Evolutionary conservation across 2,888 invertebrate species (phyloP).

Genomic region (Pandemis heparana): DNA sequence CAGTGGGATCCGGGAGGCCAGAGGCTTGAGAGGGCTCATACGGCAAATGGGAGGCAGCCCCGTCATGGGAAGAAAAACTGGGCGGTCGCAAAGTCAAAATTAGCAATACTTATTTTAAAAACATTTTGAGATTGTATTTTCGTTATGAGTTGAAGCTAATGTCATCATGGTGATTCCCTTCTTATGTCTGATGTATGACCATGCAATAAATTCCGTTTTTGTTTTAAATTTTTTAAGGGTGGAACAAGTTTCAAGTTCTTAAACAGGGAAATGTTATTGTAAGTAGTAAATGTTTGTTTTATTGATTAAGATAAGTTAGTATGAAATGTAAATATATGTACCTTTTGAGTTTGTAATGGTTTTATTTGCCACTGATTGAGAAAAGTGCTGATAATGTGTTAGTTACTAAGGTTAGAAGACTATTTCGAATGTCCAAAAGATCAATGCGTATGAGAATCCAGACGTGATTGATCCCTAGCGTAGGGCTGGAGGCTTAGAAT

Average conservation of each 20-base stretch:
- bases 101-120: conserved; percentile 49
- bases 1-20: conserved; percentile 87
- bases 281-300: conserved; percentile 1
- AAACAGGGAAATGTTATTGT: neutral
- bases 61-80: conserved; percentile 90
- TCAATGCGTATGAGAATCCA: no score
- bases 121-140: neutral
- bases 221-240: neutral
- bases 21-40: conserved; percentile 91
- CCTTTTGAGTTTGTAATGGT: neutral
- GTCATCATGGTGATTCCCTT: neutral
- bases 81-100: conserved; percentile 80
- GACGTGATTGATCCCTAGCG: no score
- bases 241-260: neutral
- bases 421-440: no score
- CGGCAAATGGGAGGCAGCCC: conserved; percentile 95
- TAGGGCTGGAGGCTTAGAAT: no score
- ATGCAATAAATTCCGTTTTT: neutral
- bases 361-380: neutral
- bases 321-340: neutral
- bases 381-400: no score
- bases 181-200: neutral
- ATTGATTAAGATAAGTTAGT: neutral
- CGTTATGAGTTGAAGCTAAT: no score
- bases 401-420: no score